A percentile compares a stretch with the other conserved stretches of the same genome.
These are phyloP conservation scores for Willowsia nigromaculata DNA, from an alignment of 2,888 invertebrate genomes.

Conservation along the genomic window DNA sequence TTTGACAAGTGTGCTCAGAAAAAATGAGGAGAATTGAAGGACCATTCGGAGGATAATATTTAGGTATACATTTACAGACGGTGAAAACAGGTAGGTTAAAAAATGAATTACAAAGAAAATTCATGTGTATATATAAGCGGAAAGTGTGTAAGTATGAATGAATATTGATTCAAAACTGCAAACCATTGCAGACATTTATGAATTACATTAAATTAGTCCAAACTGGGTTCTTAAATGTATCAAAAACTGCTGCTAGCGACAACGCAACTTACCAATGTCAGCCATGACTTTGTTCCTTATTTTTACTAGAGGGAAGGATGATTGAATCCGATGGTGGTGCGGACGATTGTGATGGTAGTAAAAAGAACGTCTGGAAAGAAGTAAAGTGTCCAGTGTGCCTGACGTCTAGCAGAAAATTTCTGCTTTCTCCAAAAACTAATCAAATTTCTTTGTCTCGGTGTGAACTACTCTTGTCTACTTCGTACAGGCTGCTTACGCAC, in stretches of 20 bases:
- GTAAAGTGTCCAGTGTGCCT: slow-evolving; percentile 72
- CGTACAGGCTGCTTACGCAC: neutral
- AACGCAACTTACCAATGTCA: slow-evolving; percentile 72
- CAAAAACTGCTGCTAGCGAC: neutral
- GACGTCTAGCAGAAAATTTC: slow-evolving; percentile 43
- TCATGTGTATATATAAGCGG: no score
- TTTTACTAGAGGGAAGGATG: slow-evolving; percentile 72
- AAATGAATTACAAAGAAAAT: no score
- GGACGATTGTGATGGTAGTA: slow-evolving; percentile 71
- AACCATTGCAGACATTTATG: no score
- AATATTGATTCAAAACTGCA: no score
- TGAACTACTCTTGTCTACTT: neutral
- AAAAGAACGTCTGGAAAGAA: slow-evolving; percentile 64
- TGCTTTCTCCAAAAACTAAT: slow-evolving; percentile 33
- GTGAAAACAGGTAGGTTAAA: no score
- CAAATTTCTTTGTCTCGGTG: neutral
- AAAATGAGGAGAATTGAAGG: no score
- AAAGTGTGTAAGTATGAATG: no score
- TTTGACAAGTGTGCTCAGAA: no score
- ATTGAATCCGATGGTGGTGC: slow-evolving; percentile 71
- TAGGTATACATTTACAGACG: no score
- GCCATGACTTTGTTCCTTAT: slow-evolving; percentile 74
- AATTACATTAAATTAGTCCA: neutral
- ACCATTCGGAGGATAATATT: no score
- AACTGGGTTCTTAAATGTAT: neutral